Conservation (phyloP, 2,888 invertebrate genomes). For the Lamellibrachia columna region DNA sequence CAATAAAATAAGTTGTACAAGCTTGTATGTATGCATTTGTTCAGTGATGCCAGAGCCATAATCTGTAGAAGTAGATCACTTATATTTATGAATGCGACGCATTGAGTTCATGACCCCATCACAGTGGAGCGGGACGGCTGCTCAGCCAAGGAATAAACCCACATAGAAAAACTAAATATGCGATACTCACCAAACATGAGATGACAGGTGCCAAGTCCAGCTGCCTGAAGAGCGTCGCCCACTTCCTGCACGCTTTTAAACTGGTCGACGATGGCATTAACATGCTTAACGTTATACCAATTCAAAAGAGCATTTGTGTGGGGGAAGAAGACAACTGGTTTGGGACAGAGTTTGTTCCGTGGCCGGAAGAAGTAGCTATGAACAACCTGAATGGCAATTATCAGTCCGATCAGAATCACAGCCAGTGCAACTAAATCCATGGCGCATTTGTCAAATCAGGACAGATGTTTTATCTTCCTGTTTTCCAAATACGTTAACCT, state of each 20-base stretch:
- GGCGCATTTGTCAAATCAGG: not conserved
- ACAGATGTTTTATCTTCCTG: not conserved
- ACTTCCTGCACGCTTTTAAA: slow-evolving; percentile 64
- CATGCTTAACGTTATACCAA: slow-evolving; percentile 35
- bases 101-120: no score
- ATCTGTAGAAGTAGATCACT: no score
- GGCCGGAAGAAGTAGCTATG: not conserved
- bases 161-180: not conserved
- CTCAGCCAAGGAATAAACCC: not conserved
- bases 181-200: slow-evolving; percentile 66
- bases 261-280: slow-evolving; percentile 51
- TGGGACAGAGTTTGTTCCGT: not conserved
- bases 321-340: not conserved
- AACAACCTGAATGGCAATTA: not conserved
- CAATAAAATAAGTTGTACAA: not conserved
- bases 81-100: no score
- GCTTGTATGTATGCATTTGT: not conserved
- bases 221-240: slow-evolving; percentile 62
- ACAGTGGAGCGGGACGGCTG: no score
- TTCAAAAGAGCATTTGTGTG: slow-evolving; percentile 32
- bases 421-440: not conserved
- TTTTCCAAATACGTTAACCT: no score
- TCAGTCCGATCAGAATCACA: not conserved
- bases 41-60: not conserved
- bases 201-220: slow-evolving; percentile 67